Base-by-base conservation (phyloP, 2,797 vertebrate species). In the Monodelphis domestica region DNA sequence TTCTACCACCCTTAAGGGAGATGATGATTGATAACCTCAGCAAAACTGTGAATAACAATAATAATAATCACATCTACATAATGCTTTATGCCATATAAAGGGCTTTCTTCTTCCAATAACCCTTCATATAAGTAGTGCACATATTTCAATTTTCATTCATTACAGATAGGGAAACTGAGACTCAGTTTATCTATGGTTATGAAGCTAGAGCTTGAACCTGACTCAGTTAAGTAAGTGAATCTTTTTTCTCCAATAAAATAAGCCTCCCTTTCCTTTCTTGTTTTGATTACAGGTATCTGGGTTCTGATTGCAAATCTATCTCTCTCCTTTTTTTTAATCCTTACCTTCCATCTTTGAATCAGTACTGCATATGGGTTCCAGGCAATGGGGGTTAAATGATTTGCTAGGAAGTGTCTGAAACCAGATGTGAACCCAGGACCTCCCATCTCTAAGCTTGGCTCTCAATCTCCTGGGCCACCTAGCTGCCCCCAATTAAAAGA, bases 11-110 rank as follows among this genome's bases (percentile, higher is more conserved):
- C 10, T 89, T 33, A 53, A 0, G 0, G 53, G 15, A 88, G 30
- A 33, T 29, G 53, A 84, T 0, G 0, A 14, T 7, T 78, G 70
- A 84, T 84, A 50, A 84, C 70, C n/a, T 50, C 10, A 84, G 70
- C 38, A 84, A 50, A 84, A 50, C 26, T 50, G 38, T 45, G 21
- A 78, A 78, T 57, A 30, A 57, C 12, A 57, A 57, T 30, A 57
- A 54, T 26, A 45, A 84, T 84, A 26, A 11, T 11, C 9, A 24
- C 38, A 45, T 50, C 84, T 21, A 84, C 38, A 45, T 84, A 78
- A 78, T 38, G 21, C 21, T 84, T 84, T 84, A 84, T 78, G 70
- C 21, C 70, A 26, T 24, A 78, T 45, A 78, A 38, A 70, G 24
- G 12, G 38, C 26, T 84, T 45, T n/a, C n/a, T 84, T 26, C 30